These are phyloP conservation scores for Harpegnathos saltator DNA, from an alignment of 1,140 invertebrate species.

Conservation along the genomic window DNA sequence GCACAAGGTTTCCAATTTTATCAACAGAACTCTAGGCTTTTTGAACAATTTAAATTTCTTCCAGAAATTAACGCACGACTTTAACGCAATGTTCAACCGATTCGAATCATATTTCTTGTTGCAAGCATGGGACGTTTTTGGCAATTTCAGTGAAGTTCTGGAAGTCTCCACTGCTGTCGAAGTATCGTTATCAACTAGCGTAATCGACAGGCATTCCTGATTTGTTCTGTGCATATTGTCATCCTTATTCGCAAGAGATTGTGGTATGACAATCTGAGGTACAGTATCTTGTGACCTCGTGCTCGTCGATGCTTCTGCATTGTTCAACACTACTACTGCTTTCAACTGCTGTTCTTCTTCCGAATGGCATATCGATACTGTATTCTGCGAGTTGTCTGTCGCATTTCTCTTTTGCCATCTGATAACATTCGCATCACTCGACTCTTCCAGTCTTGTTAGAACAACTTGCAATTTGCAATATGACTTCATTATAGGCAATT, in stretches of 20 bases:
- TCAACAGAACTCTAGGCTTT: constrained; percentile 50
- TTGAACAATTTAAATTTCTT: constrained; percentile 36
- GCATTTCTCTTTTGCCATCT: constrained; percentile 9
- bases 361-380: no score
- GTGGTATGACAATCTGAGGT: no score
- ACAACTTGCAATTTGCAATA: not conserved
- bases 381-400: not conserved
- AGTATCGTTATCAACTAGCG: no score
- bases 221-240: no score
- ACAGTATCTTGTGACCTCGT: no score
- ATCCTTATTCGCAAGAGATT: no score
- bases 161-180: no score
- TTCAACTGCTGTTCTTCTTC: no score
- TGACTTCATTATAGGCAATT: not conserved
- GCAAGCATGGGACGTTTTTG: not conserved
- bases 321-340: no score
- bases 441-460: constrained; percentile 30
- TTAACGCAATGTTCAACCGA: not conserved
- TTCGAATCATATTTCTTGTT: not conserved
- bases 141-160: no score
- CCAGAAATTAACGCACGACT: not conserved
- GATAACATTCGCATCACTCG: not conserved
- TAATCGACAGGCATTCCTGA: no score
- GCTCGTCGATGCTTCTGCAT: no score
- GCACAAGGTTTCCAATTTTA: constrained; percentile 65